A percentile compares a stretch with the other conserved stretches of the same genome.
Evolutionary conservation across 2,113 vertebrate species (phyloP).

Genomic region (Zosterops pallidus): DNA sequence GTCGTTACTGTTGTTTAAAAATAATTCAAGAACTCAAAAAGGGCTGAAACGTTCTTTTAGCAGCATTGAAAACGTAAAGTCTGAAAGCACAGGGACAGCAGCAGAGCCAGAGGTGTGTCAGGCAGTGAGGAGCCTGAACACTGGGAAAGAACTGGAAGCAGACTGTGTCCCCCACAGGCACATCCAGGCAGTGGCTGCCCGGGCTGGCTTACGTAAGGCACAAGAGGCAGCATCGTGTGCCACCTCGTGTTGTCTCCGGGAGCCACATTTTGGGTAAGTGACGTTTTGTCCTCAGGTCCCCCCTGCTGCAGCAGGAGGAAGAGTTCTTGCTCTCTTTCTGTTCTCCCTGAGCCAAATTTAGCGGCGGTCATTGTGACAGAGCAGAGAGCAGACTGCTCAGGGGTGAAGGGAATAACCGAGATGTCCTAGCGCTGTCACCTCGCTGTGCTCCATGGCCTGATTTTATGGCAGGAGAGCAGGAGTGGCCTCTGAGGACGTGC

Average conservation of each 20-base stretch:
- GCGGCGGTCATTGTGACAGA: neutral
- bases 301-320: neutral
- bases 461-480: neutral
- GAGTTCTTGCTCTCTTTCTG: neutral
- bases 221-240: neutral
- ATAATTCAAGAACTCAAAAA: neutral
- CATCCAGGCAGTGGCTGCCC: neutral
- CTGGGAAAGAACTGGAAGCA: neutral
- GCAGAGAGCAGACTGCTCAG: neutral
- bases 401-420: neutral
- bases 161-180: neutral
- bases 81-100: neutral
- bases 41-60: neutral
- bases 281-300: neutral
- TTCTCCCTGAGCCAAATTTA: neutral
- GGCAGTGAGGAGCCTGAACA: neutral
- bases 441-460: neutral
- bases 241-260: conserved; percentile 30
- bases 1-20: neutral
- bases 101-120: neutral
- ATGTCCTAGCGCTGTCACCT: neutral
- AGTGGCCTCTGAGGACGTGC: neutral
- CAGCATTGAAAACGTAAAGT: neutral
- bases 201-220: neutral
- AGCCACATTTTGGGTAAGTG: neutral